phyloP scores from a whole-genome alignment of 1,140 invertebrate genomes.

The Neodiprion lecontei region DNA sequence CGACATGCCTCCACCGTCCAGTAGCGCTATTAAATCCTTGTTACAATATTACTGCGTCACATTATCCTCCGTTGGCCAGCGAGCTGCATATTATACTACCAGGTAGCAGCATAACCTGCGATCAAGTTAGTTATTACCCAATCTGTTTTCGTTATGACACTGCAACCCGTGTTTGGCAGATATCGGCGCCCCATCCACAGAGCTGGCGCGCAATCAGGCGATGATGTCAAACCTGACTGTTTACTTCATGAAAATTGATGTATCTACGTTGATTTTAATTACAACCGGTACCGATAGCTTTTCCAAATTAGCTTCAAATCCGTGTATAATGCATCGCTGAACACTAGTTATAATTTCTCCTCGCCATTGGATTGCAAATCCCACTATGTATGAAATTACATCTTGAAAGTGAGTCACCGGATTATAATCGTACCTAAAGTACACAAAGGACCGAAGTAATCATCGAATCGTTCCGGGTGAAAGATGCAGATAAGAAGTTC shows the following conservation, averaged over 20 bases:
- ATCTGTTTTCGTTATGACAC: slow-evolving; percentile 14
- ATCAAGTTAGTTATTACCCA: slow-evolving; percentile 15
- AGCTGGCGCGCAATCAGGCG: neutral
- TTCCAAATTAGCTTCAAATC: too few species aligned
- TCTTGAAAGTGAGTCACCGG: too few species aligned
- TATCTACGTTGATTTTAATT: neutral
- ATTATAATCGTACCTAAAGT: too few species aligned
- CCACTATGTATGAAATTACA: too few species aligned
- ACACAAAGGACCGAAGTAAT: slow-evolving; percentile 1
- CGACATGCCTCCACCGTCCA: neutral
- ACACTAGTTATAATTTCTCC: too few species aligned
- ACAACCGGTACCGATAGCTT: too few species aligned
- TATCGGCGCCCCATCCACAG: neutral
- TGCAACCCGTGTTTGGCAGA: neutral
- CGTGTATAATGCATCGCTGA: too few species aligned
- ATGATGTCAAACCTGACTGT: neutral
- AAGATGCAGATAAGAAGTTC: neutral
- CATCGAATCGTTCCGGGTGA: neutral
- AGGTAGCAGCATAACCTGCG: slow-evolving; percentile 14
- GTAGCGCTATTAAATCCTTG: slow-evolving; percentile 7
- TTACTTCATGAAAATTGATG: neutral
- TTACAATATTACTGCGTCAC: slow-evolving; percentile 3
- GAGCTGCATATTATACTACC: neutral
- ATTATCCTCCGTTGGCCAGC: neutral
- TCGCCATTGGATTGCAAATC: too few species aligned